phyloP scores from a whole-genome alignment of 2,113 vertebrate genomes.

The Psammodynastes pulverulentus region DNA sequence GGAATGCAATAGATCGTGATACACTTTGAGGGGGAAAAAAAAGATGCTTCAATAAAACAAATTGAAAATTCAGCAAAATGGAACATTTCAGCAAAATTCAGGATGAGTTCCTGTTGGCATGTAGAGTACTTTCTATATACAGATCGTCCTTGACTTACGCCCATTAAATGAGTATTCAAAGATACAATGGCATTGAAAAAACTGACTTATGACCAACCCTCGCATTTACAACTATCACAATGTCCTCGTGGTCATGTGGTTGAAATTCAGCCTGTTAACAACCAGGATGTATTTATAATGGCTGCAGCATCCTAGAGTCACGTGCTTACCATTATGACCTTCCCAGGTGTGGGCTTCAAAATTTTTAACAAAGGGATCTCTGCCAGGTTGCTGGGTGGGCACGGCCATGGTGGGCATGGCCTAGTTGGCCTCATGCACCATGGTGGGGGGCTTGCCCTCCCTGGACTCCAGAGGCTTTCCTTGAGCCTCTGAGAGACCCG shows the following conservation, averaged over 20 bases:
- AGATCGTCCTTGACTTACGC: neutral
- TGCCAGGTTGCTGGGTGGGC: too few species aligned
- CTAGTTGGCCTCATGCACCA: too few species aligned
- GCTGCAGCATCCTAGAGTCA: neutral
- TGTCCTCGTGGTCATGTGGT: neutral
- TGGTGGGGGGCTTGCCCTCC: too few species aligned
- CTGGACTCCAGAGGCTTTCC: too few species aligned
- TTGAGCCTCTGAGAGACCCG: too few species aligned
- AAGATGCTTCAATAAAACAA: neutral
- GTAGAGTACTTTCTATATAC: neutral
- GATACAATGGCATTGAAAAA: neutral
- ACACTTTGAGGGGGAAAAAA: neutral
- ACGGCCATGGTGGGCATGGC: too few species aligned
- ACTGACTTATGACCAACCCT: neutral
- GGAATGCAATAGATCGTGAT: neutral
- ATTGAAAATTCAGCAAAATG: neutral
- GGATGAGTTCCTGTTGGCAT: neutral
- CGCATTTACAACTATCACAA: neutral
- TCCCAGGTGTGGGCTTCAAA: too few species aligned
- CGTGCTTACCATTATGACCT: neutral
- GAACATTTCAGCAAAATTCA: neutral
- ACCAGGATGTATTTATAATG: neutral
- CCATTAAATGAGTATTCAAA: neutral
- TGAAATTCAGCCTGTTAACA: neutral
- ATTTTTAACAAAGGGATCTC: too few species aligned